Conservation (phyloP, 2,113 vertebrate genomes). For the Nycticorax nycticorax region DNA sequence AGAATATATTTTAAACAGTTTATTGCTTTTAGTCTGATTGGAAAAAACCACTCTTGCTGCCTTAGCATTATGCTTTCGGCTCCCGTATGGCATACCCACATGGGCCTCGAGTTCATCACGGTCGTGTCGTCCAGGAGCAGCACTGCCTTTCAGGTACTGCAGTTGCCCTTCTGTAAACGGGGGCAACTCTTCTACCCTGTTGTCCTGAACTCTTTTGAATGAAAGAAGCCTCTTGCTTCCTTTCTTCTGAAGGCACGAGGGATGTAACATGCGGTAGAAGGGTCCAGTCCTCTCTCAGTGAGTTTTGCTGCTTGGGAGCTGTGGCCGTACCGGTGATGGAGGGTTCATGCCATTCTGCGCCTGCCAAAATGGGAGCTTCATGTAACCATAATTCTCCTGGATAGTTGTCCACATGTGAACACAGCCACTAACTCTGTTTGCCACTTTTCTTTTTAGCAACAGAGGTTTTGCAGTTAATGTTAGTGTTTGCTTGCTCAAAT, state of each 20-base stretch:
- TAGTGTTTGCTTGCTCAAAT: not conserved
- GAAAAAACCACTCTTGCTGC: not conserved
- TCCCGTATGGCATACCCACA: rapidly evolving
- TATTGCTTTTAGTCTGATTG: not conserved
- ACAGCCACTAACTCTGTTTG: not conserved
- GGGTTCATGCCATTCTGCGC: not conserved
- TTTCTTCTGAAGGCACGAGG: not conserved
- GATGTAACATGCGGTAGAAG: not conserved
- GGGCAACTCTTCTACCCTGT: not conserved
- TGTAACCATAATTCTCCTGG: not conserved
- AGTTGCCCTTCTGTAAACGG: not conserved
- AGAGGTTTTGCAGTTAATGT: not conserved
- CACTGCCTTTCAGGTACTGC: not conserved
- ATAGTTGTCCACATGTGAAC: not conserved
- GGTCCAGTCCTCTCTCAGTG: not conserved
- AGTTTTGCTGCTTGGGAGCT: not conserved
- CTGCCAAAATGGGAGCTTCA: not conserved
- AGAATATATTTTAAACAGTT: not conserved
- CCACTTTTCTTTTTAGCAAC: not conserved
- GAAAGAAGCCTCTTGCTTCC: not conserved
- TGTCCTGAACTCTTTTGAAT: not conserved
- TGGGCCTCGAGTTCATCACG: not conserved
- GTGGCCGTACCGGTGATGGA: not conserved
- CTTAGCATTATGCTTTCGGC: not conserved
- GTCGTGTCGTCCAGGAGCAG: not conserved